These are phyloP conservation scores for Galleria mellonella DNA, from an alignment of 1,140 invertebrate species.

Conservation along the genomic window DNA sequence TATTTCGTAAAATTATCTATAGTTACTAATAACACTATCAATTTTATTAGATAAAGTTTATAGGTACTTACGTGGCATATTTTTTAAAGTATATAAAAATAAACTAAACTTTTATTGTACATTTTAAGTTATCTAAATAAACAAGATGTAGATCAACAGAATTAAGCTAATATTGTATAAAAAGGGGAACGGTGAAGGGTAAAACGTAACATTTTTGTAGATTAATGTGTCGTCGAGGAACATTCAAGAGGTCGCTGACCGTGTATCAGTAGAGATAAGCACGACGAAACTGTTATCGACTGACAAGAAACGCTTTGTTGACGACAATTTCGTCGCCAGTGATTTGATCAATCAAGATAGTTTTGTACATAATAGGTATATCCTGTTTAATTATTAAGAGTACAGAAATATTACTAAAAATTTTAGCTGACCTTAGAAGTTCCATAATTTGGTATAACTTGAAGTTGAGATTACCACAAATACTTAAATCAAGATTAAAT, in stretches of 20 bases:
- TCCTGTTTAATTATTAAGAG: slow-evolving; percentile 35
- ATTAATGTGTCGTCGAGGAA: slow-evolving; percentile 49
- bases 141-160: too few species aligned
- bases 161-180: background rate
- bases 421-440: too few species aligned
- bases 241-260: slow-evolving; percentile 44
- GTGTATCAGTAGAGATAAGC: slow-evolving; percentile 59
- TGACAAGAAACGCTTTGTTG: slow-evolving; percentile 67
- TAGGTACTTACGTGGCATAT: too few species aligned
- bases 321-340: slow-evolving; percentile 43
- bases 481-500: too few species aligned
- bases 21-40: too few species aligned
- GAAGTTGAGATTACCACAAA: too few species aligned
- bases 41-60: too few species aligned
- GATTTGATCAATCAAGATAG: slow-evolving; percentile 1
- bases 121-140: too few species aligned
- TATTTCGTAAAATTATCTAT: too few species aligned
- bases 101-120: too few species aligned
- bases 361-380: slow-evolving; percentile 22
- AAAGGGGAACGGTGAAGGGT: background rate
- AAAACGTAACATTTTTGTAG: slow-evolving; percentile 23
- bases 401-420: background rate
- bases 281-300: slow-evolving; percentile 53
- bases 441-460: too few species aligned
- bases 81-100: too few species aligned